Conservation (phyloP, 2,113 vertebrate species). For the Pipra filicauda region DNA sequence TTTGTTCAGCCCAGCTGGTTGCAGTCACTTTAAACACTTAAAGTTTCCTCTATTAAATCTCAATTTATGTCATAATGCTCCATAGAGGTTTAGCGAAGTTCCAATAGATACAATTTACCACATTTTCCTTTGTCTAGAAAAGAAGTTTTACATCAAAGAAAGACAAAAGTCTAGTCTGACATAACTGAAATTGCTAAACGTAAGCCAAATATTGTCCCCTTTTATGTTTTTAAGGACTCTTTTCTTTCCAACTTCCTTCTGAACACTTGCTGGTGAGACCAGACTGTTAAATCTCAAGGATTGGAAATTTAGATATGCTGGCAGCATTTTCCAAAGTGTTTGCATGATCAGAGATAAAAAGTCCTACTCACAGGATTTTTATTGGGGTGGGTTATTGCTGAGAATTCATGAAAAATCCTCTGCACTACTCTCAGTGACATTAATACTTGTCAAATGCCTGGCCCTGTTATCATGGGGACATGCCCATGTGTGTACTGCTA, state of each 20-base stretch:
- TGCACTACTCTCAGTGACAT: neutral
- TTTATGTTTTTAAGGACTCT: neutral
- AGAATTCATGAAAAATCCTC: neutral
- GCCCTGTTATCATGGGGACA: neutral
- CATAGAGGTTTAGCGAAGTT: neutral
- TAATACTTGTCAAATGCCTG: neutral
- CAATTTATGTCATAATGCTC: neutral
- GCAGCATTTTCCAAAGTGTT: neutral
- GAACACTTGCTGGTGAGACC: neutral
- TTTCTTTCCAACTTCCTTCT: neutral
- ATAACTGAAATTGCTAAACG: neutral
- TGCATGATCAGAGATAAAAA: neutral
- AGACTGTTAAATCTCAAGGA: neutral
- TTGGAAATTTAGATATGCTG: neutral
- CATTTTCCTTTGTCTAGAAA: neutral
- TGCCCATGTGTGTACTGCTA: neutral
- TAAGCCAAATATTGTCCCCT: neutral
- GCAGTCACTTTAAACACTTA: slow-evolving; percentile 5
- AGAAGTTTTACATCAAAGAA: neutral
- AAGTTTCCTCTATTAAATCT: slow-evolving; percentile 1
- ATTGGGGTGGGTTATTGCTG: rapidly evolving
- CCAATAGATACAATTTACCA: neutral
- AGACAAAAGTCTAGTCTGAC: neutral
- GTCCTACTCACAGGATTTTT: neutral
- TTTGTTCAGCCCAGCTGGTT: slow-evolving; percentile 15